phyloP scores from a whole-genome alignment of 2,888 invertebrate species.

The Acrobasis suavella region DNA sequence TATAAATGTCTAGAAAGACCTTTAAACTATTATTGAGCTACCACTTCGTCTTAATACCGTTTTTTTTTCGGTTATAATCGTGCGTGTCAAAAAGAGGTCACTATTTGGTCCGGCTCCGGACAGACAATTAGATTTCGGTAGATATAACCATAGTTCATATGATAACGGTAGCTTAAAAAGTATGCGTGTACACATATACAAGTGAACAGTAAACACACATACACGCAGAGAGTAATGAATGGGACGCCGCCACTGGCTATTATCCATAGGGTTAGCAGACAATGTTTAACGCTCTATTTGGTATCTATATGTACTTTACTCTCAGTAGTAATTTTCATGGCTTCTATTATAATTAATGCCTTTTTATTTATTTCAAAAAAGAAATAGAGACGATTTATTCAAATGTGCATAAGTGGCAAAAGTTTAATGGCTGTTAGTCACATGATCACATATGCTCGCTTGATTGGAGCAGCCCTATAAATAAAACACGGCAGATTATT shows the following conservation, averaged over 20 bases:
- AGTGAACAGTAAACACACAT: conserved; percentile 38
- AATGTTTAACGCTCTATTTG: conserved; percentile 20
- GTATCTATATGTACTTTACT: neutral
- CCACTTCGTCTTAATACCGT: too few relatives aligned
- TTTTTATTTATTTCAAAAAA: neutral
- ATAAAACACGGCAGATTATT: conserved; percentile 71
- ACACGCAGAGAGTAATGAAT: conserved; percentile 54
- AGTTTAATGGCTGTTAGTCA: conserved; percentile 25
- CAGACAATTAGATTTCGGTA: conserved; percentile 47
- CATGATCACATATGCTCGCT: conserved; percentile 32
- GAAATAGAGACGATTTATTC: neutral
- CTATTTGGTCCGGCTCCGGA: conserved; percentile 55
- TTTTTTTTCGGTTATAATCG: conserved; percentile 57
- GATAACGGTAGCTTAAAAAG: conserved; percentile 62
- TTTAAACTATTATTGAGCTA: too few relatives aligned
- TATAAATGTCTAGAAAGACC: too few relatives aligned
- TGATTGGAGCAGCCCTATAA: conserved; percentile 61
- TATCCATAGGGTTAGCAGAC: conserved; percentile 57
- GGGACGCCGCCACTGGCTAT: conserved; percentile 66
- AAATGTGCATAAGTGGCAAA: conserved; percentile 14
- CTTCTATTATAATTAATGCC: neutral
- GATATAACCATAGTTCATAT: conserved; percentile 50
- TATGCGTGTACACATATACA: conserved; percentile 39
- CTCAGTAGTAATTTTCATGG: neutral
- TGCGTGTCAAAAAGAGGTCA: conserved; percentile 55